Evolutionary conservation across 35 echinoderm and acorn worm species (phyloP), one percentile per base, ranked within the genome.

Genomic region (Holothuria glaberrima): DNA sequence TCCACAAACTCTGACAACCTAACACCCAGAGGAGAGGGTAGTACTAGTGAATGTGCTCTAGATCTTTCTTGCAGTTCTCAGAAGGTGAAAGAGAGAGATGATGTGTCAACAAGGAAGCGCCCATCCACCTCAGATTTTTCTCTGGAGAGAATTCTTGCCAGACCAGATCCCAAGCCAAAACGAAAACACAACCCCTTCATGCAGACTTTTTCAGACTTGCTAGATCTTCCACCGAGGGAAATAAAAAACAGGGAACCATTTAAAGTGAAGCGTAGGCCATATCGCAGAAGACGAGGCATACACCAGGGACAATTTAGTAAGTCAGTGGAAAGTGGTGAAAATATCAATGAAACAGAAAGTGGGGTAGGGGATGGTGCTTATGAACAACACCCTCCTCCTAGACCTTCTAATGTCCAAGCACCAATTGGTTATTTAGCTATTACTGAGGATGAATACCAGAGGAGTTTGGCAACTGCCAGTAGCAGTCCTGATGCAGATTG

Each of bases 241-340:
- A 87, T 87, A 67, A 87, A 87, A 48, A 87, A 87, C 85, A 87
- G 62, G 44, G 85, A 87, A 52, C 85, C 85, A 46, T 87, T 87
- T 71, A 87, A 87, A 48, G 85, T 87, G 38, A 87, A 87, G 85
- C 85, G 85, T 54, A 67, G 85, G 21, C 85, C 85, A 26, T 87
- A 87, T n/a, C 85, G 85, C 16, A 59, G 85, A 29, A 67, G 85
- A 19, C 62, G 85, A 41, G 44, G 65, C 33, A 67, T 67, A 14
- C 60, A 52, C 62, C 85, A 68, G 28, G 36, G 36, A 48, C 74
- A 78, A 48, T 78, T 18, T 48, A 78, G 74, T 48, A 78, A 78
- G 38, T 16, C 34, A 4, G 48, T 41, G 21, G 74, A 48, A n/a
- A 41, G 71, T 44, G 74, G 5, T 22, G 30, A 20, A 35, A 33